Percentiles rank a stretch among this genome's conserved stretches.
phyloP scores from a whole-genome alignment of 2,113 vertebrate species.

The Pseudonaja textilis region DNA sequence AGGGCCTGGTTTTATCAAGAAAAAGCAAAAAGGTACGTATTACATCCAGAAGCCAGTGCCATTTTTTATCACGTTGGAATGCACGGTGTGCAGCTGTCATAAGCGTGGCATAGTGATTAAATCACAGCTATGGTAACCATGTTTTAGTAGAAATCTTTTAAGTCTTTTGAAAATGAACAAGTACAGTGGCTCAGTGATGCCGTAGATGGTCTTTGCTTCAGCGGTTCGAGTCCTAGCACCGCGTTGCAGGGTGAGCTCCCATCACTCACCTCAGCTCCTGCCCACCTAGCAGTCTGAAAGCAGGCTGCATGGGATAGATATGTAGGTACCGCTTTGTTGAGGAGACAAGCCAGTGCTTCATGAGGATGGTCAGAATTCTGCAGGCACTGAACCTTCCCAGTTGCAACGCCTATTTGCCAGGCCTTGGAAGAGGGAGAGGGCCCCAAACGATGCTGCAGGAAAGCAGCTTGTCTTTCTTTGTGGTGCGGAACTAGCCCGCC shows the following conservation, averaged over 20 bases:
- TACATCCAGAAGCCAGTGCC: not conserved
- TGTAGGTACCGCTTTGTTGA: not conserved
- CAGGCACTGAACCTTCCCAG: not conserved
- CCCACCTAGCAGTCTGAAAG: not conserved
- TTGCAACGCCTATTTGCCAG: not conserved
- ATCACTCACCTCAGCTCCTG: not conserved
- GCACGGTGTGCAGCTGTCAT: not conserved
- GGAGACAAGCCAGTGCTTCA: not conserved
- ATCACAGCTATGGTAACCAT: not conserved
- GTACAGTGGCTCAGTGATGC: not conserved
- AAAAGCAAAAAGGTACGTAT: conserved; percentile 73
- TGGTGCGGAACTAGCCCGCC: not conserved
- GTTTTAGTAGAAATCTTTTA: not conserved
- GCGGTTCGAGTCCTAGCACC: not conserved
- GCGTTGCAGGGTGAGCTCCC: not conserved
- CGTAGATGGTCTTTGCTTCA: not conserved
- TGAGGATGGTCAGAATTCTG: not conserved
- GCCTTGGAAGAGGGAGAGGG: not conserved
- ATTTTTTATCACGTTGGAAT: not conserved
- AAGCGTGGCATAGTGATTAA: not conserved
- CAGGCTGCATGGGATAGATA: not conserved
- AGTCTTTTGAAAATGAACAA: not conserved
- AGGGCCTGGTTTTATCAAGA: conserved; percentile 78
- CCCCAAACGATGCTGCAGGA: too few species aligned
- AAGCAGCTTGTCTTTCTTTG: not conserved